Percentiles rank a stretch among this genome's conserved stretches.
These are phyloP conservation scores for Drosophila virilis DNA, from an alignment of 1,140 invertebrate genomes.

Conservation along the genomic window DNA sequence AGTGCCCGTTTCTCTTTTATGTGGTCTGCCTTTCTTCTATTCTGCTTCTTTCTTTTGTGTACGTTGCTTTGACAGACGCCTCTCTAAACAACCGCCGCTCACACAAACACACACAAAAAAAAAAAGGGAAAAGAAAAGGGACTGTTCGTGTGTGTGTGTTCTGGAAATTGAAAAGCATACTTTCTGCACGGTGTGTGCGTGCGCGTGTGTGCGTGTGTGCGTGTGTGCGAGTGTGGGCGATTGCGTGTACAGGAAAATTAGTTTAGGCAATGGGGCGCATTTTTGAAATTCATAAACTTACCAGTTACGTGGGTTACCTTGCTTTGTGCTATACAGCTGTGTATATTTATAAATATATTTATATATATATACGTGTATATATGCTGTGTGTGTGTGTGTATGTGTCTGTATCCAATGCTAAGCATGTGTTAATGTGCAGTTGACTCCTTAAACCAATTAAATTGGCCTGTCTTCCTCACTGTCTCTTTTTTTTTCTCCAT, in stretches of 20 bases:
- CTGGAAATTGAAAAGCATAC: slow-evolving; percentile 46
- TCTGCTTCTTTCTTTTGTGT: slow-evolving; percentile 9
- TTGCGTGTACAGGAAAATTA: slow-evolving; percentile 63
- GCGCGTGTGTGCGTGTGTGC: slow-evolving; percentile 20
- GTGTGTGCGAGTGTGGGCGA: slow-evolving; percentile 25
- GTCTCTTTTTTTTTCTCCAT: background rate
- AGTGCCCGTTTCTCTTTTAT: slow-evolving; percentile 6
- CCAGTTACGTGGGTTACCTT: slow-evolving; percentile 37
- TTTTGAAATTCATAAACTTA: slow-evolving; percentile 79
- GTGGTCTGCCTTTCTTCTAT: slow-evolving; percentile 8
- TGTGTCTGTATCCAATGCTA: slow-evolving; percentile 1
- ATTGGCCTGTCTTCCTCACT: slow-evolving; percentile 31
- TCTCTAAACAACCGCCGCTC: slow-evolving; percentile 39
- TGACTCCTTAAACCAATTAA: slow-evolving; percentile 43
- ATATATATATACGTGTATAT: background rate
- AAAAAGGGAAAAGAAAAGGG: background rate
- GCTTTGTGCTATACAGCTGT: background rate
- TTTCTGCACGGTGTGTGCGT: slow-evolving; percentile 17
- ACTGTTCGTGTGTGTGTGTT: slow-evolving; percentile 12
- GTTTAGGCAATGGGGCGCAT: slow-evolving; percentile 68
- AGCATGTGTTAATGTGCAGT: slow-evolving; percentile 53
- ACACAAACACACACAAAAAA: background rate
- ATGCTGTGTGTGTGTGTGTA: background rate
- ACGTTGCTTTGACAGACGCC: slow-evolving; percentile 38
- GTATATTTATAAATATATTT: background rate